phyloP scores from a whole-genome alignment of 2,797 vertebrate species.

The Microctenopoma stevenorrisi region DNA sequence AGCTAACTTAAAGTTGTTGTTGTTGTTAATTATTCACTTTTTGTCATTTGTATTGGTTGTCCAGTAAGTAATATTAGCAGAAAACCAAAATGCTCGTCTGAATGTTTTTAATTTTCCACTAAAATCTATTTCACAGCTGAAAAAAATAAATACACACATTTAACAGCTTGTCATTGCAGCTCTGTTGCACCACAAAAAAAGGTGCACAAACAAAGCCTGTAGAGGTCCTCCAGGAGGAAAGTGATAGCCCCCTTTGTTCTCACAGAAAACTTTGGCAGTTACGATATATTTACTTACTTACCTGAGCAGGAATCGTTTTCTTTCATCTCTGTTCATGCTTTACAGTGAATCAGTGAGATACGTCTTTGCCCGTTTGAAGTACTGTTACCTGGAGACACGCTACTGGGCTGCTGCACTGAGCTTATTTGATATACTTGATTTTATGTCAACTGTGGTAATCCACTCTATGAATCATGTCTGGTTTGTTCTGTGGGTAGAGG shows the following conservation, averaged over 20 bases:
- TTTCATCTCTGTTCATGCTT: slow-evolving; percentile 67
- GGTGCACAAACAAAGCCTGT: slow-evolving; percentile 31
- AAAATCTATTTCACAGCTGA: slow-evolving; percentile 33
- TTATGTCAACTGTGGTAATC: slow-evolving; percentile 71
- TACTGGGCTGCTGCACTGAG: slow-evolving; percentile 55
- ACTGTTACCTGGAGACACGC: slow-evolving; percentile 71
- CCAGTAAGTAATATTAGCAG: not conserved
- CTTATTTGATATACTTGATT: slow-evolving; percentile 76
- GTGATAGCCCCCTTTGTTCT: slow-evolving; percentile 52
- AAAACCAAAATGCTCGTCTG: slow-evolving; percentile 8
- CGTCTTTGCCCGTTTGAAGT: slow-evolving; percentile 69
- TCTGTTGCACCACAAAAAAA: slow-evolving; percentile 1
- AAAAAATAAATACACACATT: slow-evolving; percentile 19
- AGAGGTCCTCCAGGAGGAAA: slow-evolving; percentile 35
- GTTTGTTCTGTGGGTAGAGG: slow-evolving; percentile 50
- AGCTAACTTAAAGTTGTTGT: too few species aligned
- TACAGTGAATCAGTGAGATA: slow-evolving; percentile 67
- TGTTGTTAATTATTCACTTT: too few species aligned
- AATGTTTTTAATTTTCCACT: slow-evolving; percentile 4
- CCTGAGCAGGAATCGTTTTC: slow-evolving; percentile 69
- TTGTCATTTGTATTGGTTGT: too few species aligned
- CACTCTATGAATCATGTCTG: slow-evolving; percentile 71
- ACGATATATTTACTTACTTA: slow-evolving; percentile 76
- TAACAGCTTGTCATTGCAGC: slow-evolving; percentile 20
- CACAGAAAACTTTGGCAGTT: slow-evolving; percentile 66